phyloP scores from a whole-genome alignment of 2,797 vertebrate genomes.

The Peromyscus eremicus region DNA sequence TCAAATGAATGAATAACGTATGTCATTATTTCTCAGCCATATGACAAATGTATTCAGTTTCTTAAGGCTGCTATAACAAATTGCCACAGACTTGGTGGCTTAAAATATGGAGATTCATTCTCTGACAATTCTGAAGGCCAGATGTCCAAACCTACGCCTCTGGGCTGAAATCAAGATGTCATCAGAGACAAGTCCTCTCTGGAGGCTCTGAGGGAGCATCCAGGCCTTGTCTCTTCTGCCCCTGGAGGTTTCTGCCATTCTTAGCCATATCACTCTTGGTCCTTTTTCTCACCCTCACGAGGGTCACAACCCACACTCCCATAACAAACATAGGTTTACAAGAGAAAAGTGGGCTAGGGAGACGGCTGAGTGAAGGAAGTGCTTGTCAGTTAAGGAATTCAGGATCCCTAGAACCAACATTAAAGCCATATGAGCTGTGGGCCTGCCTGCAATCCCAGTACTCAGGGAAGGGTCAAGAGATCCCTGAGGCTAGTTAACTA shows the following conservation, averaged over 20 bases:
- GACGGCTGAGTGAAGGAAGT: too few relatives aligned
- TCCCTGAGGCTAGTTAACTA: not conserved
- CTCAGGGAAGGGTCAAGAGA: not conserved
- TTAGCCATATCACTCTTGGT: not conserved
- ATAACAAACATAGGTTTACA: not conserved
- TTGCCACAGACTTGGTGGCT: not conserved
- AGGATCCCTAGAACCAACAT: not conserved
- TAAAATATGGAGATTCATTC: constrained; percentile 26
- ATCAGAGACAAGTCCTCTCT: rapidly evolving
- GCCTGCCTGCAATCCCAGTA: not conserved
- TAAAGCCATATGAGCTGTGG: not conserved
- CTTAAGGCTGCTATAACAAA: constrained; percentile 17
- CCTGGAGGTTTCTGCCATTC: not conserved
- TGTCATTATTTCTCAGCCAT: not conserved
- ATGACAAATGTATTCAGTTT: not conserved
- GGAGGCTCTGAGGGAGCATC: not conserved
- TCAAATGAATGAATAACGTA: not conserved
- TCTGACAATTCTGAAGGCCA: not conserved
- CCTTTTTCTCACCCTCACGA: not conserved
- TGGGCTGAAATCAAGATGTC: not conserved
- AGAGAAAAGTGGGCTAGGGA: not conserved
- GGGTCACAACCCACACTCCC: not conserved
- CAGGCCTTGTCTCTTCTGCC: not conserved
- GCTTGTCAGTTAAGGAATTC: not conserved
- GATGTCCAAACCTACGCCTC: not conserved